A percentile compares a stretch with the other conserved stretches of the same genome.
Evolutionary conservation across 1,140 invertebrate species (phyloP).

Genomic region (Drosophila kanapiae): DNA sequence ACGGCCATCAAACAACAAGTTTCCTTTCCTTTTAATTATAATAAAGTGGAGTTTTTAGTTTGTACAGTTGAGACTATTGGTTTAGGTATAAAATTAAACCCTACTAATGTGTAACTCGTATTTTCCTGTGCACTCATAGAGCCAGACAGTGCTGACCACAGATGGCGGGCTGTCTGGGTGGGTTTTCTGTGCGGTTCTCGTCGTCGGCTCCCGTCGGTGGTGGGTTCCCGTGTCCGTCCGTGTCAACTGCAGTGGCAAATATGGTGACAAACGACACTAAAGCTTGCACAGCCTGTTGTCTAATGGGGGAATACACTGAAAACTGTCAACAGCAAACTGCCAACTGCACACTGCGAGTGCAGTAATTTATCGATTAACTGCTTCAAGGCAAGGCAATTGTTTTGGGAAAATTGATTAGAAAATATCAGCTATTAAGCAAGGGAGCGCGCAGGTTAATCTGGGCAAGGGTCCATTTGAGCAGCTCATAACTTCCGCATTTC

Average conservation of each 20-base stretch:
- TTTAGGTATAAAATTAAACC: too few species aligned
- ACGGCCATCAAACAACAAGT: rapidly evolving
- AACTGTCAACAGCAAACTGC: not conserved
- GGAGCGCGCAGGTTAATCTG: conserved; percentile 34
- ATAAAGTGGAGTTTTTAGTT: not conserved
- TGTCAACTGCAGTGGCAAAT: conserved; percentile 56
- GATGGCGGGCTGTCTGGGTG: conserved; percentile 40
- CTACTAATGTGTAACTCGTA: not conserved
- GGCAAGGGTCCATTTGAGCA: conserved; percentile 4
- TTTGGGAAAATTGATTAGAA: conserved; percentile 41
- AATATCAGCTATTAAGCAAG: conserved; percentile 29
- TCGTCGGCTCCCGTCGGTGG: conserved; percentile 1
- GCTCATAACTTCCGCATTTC: conserved; percentile 58
- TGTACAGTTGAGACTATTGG: not conserved
- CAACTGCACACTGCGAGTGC: not conserved
- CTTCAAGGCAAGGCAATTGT: conserved; percentile 20
- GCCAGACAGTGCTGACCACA: conserved; percentile 26
- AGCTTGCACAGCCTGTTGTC: conserved; percentile 41
- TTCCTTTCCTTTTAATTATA: too few species aligned
- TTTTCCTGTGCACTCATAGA: conserved; percentile 16
- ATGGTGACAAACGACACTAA: conserved; percentile 60
- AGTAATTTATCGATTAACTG: conserved; percentile 25
- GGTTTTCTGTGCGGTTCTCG: conserved; percentile 10
- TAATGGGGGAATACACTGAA: conserved; percentile 25
- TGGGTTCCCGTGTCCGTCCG: conserved; percentile 35